These are phyloP conservation scores for Tinea semifulvella DNA, from an alignment of 2,888 invertebrate genomes.

Conservation along the genomic window DNA sequence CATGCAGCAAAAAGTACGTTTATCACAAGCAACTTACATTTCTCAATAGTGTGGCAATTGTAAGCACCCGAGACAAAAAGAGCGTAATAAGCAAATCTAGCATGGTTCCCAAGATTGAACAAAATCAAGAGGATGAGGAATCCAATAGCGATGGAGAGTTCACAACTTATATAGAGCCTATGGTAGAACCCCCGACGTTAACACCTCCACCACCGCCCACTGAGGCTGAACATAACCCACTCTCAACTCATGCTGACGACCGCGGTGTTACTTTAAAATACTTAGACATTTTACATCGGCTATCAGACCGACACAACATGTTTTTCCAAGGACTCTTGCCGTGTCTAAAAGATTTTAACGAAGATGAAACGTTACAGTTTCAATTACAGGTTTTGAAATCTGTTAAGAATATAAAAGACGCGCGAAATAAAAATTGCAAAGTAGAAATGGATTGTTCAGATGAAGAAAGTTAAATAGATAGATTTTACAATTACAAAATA, in stretches of 20 bases:
- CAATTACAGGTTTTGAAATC: constrained; percentile 1
- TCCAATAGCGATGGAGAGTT: not conserved
- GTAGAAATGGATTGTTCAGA: no score
- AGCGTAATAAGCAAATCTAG: not conserved
- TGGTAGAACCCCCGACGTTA: no score
- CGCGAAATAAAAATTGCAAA: not conserved
- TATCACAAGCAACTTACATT: constrained; percentile 3
- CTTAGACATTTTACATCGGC: not conserved
- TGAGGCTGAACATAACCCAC: not conserved
- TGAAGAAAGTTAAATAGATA: no score
- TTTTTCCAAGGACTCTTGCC: constrained; percentile 9
- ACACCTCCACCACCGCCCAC: not conserved
- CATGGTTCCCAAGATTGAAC: not conserved
- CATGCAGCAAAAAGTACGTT: not conserved
- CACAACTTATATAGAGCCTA: not conserved
- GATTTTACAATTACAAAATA: no score
- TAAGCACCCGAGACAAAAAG: not conserved
- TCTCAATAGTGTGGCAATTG: not conserved
- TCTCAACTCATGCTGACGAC: not conserved
- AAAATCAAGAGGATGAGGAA: not conserved
- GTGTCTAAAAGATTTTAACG: not conserved
- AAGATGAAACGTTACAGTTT: constrained; percentile 8
- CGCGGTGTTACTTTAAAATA: not conserved
- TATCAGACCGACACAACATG: constrained; percentile 8
- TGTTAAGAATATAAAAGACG: constrained; percentile 8